Conservation (phyloP, 2,797 vertebrate species). For the Acanthornis magna region DNA sequence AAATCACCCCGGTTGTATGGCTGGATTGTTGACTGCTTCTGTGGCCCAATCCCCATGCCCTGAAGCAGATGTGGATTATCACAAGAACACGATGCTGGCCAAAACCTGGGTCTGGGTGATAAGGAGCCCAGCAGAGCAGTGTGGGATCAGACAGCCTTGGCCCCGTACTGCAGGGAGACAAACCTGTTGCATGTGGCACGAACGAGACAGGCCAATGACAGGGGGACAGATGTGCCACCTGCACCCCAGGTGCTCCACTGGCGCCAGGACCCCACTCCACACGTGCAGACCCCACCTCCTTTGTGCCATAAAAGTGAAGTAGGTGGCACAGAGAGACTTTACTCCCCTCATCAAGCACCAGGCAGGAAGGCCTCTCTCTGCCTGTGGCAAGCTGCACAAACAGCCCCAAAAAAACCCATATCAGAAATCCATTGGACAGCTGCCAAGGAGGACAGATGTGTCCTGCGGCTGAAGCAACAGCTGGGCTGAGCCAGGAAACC, state of each 20-base stretch:
- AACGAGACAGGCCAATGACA: fast-evolving
- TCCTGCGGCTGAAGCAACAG: neutral
- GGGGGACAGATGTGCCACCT: neutral
- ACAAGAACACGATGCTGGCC: fast-evolving
- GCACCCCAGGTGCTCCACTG: neutral
- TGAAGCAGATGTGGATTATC: neutral
- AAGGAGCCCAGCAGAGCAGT: neutral
- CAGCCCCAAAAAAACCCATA: fast-evolving
- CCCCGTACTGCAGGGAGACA: fast-evolving
- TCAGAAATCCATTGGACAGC: neutral
- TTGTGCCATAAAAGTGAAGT: neutral
- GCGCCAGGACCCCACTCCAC: fast-evolving
- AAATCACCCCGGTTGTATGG: neutral
- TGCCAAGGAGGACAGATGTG: neutral
- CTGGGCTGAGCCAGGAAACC: neutral
- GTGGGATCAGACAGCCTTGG: neutral
- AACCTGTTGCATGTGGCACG: neutral
- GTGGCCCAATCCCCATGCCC: neutral
- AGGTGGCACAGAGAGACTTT: neutral
- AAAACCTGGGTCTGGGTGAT: neutral
- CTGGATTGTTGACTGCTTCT: neutral
- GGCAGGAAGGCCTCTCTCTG: neutral
- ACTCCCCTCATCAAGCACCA: neutral
- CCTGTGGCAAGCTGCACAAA: fast-evolving
- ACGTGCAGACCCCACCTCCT: fast-evolving